A percentile compares a stretch with the other conserved stretches of the same genome.
Evolutionary conservation across 2,888 invertebrate genomes (phyloP).

Genomic region (Pyrocoelia pectoralis): DNA sequence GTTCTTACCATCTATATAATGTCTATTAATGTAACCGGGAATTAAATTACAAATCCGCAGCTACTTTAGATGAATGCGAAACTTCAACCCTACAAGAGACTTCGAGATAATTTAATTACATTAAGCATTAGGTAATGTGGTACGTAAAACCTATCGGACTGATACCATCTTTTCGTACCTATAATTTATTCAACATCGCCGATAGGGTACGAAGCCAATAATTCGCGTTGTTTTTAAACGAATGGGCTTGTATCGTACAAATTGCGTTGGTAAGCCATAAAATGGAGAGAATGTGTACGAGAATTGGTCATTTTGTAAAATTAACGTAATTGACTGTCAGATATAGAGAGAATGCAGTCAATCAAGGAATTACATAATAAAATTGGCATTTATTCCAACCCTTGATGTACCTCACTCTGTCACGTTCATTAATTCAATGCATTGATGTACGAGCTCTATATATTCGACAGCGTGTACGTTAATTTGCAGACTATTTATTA

Average conservation of each 20-base stretch:
- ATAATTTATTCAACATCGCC: too few species aligned
- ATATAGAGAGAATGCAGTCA: constrained; percentile 35
- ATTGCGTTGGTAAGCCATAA: constrained; percentile 9
- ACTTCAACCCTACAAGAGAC: too few species aligned
- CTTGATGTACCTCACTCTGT: constrained; percentile 47
- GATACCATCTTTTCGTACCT: too few species aligned
- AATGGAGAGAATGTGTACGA: constrained; percentile 16
- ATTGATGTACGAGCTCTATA: constrained; percentile 53
- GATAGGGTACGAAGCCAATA: too few species aligned
- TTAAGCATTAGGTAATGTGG: too few species aligned
- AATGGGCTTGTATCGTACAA: constrained; percentile 15
- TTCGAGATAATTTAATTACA: too few species aligned
- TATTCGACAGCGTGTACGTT: constrained; percentile 54
- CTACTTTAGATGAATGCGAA: too few species aligned
- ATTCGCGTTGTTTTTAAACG: constrained; percentile 10
- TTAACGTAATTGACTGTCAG: constrained; percentile 34
- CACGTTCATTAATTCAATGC: constrained; percentile 51
- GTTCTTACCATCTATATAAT: too few species aligned
- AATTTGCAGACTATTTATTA: constrained; percentile 45
- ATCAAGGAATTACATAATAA: constrained; percentile 49
- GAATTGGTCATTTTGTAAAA: constrained; percentile 31
- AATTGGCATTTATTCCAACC: constrained; percentile 46
- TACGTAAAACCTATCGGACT: too few species aligned
- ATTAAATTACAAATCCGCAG: too few species aligned
- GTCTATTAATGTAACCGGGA: too few species aligned